Percentiles rank a stretch among this genome's conserved stretches.
These are phyloP conservation scores for Trogon melanurus DNA, from an alignment of 2,113 vertebrate species.

Conservation along the genomic window DNA sequence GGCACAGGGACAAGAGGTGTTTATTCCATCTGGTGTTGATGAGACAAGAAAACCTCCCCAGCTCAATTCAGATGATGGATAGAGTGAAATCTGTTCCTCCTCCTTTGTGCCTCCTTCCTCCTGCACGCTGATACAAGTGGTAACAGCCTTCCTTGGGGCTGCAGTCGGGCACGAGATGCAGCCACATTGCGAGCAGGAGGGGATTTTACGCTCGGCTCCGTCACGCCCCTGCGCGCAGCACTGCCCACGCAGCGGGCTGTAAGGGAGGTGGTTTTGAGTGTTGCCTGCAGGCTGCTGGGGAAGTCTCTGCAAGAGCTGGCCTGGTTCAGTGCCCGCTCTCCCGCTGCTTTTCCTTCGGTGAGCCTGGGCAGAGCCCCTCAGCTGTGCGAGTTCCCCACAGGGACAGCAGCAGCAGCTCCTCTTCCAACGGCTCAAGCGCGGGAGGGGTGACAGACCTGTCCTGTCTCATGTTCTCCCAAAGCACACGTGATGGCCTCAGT, in stretches of 20 bases:
- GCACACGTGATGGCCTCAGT: neutral
- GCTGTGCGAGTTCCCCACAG: neutral
- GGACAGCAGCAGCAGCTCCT: neutral
- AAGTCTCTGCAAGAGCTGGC: neutral
- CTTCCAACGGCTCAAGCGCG: neutral
- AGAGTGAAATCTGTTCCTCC: neutral
- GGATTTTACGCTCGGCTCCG: neutral
- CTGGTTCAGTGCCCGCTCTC: fast-evolving
- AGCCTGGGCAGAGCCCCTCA: too few species aligned
- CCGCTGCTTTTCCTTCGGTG: neutral
- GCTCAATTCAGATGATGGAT: neutral
- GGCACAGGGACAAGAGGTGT: neutral
- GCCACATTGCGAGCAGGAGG: neutral
- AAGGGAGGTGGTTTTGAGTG: neutral
- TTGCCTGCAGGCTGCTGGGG: neutral
- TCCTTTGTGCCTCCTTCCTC: too few species aligned
- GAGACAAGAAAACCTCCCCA: neutral
- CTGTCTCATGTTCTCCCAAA: neutral
- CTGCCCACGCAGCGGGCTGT: neutral
- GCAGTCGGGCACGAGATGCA: neutral
- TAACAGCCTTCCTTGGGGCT: neutral
- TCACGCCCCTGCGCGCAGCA: neutral
- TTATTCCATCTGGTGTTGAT: neutral
- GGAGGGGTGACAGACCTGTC: neutral
- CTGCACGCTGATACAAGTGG: neutral